Evolutionary conservation across 2,888 invertebrate species (phyloP), one percentile per base, ranked within the genome.

Genomic region (Drosophila acutilabella): DNA sequence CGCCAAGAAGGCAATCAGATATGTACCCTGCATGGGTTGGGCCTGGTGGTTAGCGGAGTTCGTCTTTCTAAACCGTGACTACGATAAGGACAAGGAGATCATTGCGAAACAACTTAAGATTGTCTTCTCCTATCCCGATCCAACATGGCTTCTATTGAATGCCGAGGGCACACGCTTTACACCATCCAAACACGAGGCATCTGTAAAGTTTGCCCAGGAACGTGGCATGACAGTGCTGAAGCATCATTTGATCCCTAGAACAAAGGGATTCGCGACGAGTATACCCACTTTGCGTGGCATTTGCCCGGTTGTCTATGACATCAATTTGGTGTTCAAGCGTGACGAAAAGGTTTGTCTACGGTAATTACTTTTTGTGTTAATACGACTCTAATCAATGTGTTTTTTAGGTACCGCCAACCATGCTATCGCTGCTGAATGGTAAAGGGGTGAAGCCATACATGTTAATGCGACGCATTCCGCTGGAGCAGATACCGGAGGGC

Each of bases 141-240:
- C 96, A 72, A 96, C 96, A 89, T 98, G 96, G 97, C 93, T 98
- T 70, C 92, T 98, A 56, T 92, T 98, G 71, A 98, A 97, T 89
- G 97, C 98, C 0, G 98, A 99, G 93, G 98, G 98, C 11, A 99
- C 98, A 0, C 94, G 98, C 57, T 98, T 97, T 89, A 98, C 98
- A 0, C 93, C 94, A 50, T 95, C 95, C 79, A 99, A 99, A 91
- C 97, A 97, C 89, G 95, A 96, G 92, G 96, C 96, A 0, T 97
- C 98, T 64, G 93, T 97, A 85, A 96, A 96, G 89, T 97, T 98
- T 91, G 98, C 98, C 0, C 94, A 94, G 86, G 96, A 97, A 83
- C 96, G 97, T 89, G 97, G 97, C 77, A 94, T 98, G 82, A 96
- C 97, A 0, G 93, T 95, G 75, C 93, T 98, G 30, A 97, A 98